Evolutionary conservation across 2,888 invertebrate species (phyloP).

Genomic region (Lampropteryx suffumata): DNA sequence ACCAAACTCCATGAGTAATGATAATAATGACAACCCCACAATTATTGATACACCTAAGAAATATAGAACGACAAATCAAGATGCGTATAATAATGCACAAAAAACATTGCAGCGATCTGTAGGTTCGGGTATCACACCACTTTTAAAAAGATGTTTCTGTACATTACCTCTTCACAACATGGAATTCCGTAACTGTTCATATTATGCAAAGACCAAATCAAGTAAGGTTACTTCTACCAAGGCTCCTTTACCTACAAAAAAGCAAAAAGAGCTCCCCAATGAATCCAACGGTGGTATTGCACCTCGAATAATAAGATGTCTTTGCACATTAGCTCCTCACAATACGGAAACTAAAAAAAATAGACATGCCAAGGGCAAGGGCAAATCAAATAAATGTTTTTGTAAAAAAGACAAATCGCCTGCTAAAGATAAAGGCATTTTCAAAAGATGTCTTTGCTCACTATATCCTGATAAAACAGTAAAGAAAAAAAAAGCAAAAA

Average conservation of each 20-base stretch:
- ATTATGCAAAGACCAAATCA: neutral
- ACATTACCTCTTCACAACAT: constrained; percentile 33
- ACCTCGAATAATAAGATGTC: no score
- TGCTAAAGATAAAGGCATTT: no score
- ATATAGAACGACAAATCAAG: constrained; percentile 6
- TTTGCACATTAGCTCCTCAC: no score
- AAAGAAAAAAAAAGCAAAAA: no score
- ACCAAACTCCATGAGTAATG: neutral
- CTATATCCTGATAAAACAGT: no score
- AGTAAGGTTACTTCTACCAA: neutral
- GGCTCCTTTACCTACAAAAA: constrained; percentile 3
- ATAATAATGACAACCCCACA: neutral
- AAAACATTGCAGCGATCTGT: constrained; percentile 22
- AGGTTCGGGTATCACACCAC: constrained; percentile 32
- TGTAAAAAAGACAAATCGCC: no score
- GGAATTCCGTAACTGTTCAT: constrained; percentile 5
- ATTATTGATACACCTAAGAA: neutral
- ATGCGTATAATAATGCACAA: constrained; percentile 3
- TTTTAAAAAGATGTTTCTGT: constrained; percentile 42
- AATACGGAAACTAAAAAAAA: no score
- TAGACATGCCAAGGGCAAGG: no score
- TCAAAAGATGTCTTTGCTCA: no score
- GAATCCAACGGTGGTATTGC: no score
- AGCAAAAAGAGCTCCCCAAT: neutral
- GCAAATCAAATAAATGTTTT: no score